Conservation (phyloP, 2,113 vertebrate species). For the Sardina pilchardus region DNA sequence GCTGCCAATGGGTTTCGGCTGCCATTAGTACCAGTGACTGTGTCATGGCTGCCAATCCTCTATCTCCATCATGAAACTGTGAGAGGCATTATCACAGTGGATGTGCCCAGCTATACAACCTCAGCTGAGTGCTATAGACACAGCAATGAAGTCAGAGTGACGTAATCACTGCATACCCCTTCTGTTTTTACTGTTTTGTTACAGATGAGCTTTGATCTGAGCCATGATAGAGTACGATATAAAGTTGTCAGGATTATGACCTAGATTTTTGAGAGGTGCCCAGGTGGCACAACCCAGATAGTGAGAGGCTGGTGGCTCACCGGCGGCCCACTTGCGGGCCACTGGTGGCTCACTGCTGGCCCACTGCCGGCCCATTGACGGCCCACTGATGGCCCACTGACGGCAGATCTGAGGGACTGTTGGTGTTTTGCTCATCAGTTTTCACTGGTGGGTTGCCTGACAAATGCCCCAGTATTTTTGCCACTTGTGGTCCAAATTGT, state of each 20-base stretch:
- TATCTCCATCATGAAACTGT: neutral
- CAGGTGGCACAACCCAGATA: neutral
- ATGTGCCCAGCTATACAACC: neutral
- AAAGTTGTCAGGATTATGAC: neutral
- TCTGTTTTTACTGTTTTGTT: neutral
- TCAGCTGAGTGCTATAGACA: neutral
- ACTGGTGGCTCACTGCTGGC: too few relatives aligned
- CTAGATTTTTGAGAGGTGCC: neutral
- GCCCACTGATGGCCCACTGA: too few relatives aligned
- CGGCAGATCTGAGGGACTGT: too few relatives aligned
- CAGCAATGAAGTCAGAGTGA: neutral
- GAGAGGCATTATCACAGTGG: neutral
- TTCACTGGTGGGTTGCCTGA: too few relatives aligned
- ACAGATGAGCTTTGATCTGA: neutral
- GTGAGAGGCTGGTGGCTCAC: too few relatives aligned
- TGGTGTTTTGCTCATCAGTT: too few relatives aligned
- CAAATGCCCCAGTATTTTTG: too few relatives aligned
- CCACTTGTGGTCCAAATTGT: too few relatives aligned
- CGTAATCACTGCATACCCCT: neutral
- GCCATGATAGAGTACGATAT: neutral
- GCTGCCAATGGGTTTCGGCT: neutral
- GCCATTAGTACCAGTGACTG: neutral
- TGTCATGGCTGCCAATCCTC: neutral
- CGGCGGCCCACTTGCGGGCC: too few relatives aligned
- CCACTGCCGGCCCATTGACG: too few relatives aligned